Evolutionary conservation across 1,140 invertebrate genomes (phyloP).

Genomic region (Choristoneura fumiferana): DNA sequence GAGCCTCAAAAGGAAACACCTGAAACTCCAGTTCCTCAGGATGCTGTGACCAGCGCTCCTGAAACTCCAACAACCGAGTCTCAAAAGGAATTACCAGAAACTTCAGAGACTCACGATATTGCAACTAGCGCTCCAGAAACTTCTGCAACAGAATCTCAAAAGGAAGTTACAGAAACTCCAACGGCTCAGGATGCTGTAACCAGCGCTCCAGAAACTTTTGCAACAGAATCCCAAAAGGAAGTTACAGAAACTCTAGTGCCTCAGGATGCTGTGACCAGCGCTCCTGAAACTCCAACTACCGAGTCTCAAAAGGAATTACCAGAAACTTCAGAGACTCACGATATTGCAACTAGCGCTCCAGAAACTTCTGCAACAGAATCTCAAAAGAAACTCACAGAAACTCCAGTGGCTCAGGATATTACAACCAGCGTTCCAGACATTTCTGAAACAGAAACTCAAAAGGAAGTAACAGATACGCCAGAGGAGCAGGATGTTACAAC

Average conservation of each 20-base stretch:
- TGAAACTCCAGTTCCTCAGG: not conserved
- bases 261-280: not conserved
- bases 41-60: not conserved
- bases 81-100: not conserved
- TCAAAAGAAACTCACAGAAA: not conserved
- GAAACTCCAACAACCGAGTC: not conserved
- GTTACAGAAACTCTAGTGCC: slow-evolving; percentile 17
- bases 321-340: not conserved
- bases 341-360: not conserved
- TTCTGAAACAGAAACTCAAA: not conserved
- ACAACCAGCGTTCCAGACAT: not conserved
- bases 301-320: slow-evolving; percentile 23
- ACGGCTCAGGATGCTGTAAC: slow-evolving; percentile 16
- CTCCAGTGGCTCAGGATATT: not conserved
- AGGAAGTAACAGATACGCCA: not conserved
- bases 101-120: not conserved
- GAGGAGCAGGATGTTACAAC: not conserved
- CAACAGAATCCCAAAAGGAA: not conserved
- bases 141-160: slow-evolving; percentile 15
- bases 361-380: not conserved
- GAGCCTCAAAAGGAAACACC: not conserved
- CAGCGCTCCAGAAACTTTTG: not conserved
- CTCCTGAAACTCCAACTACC: slow-evolving; percentile 18
- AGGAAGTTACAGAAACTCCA: slow-evolving; percentile 28
- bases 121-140: slow-evolving; percentile 8